Base-by-base conservation (phyloP, 2,797 vertebrate species). In the Rallus crepitans region DNA sequence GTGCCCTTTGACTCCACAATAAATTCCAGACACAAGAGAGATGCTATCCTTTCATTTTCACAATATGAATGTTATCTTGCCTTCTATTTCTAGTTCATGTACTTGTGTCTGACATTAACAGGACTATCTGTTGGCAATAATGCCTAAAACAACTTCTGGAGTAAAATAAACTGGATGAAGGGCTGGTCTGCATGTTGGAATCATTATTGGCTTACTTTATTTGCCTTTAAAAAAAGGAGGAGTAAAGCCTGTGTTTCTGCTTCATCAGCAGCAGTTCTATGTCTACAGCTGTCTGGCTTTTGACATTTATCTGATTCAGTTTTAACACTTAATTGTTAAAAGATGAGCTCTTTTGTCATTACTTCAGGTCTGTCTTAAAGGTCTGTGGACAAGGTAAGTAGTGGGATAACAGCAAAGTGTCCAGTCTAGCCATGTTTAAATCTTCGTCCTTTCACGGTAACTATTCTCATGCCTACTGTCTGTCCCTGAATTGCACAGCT, bases 1-100 rank as follows among this genome's bases (percentile, higher is more conserved):
- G 59, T 89, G 89, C 60, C 73, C 93, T 96, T 77, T 95, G 88
- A 93, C 83, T 84, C 84, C 52, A 50, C 84, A 82, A 73, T 96
- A 92, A 96, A 94, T 95, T 95, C 81, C 33, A 77, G 71, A 73
- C 60, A 82, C 66, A 92, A 76, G 84, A 87, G 65, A 84, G 81
- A 82, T 63, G 48, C 68, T 87, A 82, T 90, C 59, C 52, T 87
- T 93, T 95, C 80, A 84, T 95, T 97, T 95, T 77, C 64, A 73
- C 83, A 80, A 28, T 80, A 57, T 56, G 66, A 89, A 80, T 90
- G 75, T 87, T 91, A 73, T 90, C 71, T 87, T 68, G 37, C 50
- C 52, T 76, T 78, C 73, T 83, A 35, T 84, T 95, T 82, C 86
- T 93, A 90, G 86, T 35, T 93, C 19, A 48, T 33, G 39, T 72